These are phyloP conservation scores for Drosophila helvetica DNA, from an alignment of 2,888 invertebrate genomes.

Conservation along the genomic window DNA sequence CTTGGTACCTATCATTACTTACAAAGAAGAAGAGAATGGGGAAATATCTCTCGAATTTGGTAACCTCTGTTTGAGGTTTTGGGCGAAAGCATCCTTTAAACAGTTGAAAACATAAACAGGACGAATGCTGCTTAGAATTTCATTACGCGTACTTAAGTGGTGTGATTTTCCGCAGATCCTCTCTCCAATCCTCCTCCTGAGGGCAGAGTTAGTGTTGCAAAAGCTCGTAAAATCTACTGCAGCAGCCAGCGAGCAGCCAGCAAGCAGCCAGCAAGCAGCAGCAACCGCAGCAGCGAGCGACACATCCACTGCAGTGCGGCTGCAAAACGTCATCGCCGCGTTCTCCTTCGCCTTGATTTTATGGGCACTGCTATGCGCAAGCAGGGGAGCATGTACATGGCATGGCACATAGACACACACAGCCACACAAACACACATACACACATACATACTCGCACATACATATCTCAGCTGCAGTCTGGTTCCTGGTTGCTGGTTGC, in stretches of 20 bases:
- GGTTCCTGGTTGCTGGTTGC: slow-evolving; percentile 15
- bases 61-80: slow-evolving; percentile 15
- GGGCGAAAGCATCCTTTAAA: slow-evolving; percentile 44
- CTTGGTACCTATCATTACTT: too few species aligned
- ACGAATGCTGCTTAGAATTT: slow-evolving; percentile 68
- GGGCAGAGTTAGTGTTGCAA: slow-evolving; percentile 34
- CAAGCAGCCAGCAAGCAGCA: background rate
- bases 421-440: too few species aligned
- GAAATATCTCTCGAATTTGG: too few species aligned
- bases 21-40: too few species aligned
- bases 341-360: slow-evolving; percentile 53
- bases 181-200: background rate
- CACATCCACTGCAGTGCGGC: slow-evolving; percentile 70
- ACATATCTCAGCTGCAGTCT: slow-evolving; percentile 57
- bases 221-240: slow-evolving; percentile 63
- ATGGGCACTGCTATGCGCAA: slow-evolving; percentile 43
- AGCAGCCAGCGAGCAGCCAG: slow-evolving; percentile 2
- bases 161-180: slow-evolving; percentile 55
- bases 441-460: background rate
- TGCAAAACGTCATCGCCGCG: slow-evolving; percentile 66
- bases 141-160: slow-evolving; percentile 66
- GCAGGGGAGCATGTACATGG: slow-evolving; percentile 49
- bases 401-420: too few species aligned
- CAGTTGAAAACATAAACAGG: slow-evolving; percentile 61
- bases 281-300: slow-evolving; percentile 32